phyloP scores from a whole-genome alignment of 2,888 invertebrate genomes.

The Pseudanteris insignis region DNA sequence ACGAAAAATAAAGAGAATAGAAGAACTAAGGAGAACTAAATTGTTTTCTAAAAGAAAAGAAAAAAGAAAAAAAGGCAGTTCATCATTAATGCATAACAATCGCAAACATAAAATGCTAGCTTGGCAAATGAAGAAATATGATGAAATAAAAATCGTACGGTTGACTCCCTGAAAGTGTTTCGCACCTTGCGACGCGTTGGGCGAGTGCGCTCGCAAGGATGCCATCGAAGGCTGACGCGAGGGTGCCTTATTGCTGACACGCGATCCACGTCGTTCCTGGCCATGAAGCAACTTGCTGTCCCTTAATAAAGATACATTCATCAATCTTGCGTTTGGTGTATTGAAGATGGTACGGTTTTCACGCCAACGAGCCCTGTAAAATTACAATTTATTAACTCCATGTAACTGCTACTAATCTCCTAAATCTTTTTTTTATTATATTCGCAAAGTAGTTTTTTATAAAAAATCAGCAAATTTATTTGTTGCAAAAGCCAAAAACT shows the following conservation, averaged over 20 bases:
- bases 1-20: too few species aligned
- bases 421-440: too few species aligned
- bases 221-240: conserved; percentile 88
- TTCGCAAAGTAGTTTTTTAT: too few species aligned
- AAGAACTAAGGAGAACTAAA: too few species aligned
- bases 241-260: conserved; percentile 81
- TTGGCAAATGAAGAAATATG: conserved; percentile 55
- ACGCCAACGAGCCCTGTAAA: conserved; percentile 86
- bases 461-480: too few species aligned
- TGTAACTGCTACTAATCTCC: too few species aligned
- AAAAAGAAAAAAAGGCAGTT: too few species aligned
- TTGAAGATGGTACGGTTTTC: conserved; percentile 94
- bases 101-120: conserved; percentile 58
- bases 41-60: too few species aligned
- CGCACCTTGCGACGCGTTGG: conserved; percentile 74
- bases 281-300: conserved; percentile 83
- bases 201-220: conserved; percentile 83
- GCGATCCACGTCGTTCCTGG: conserved; percentile 81
- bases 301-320: conserved; percentile 87
- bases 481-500: too few species aligned
- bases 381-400: too few species aligned
- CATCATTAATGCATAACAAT: conserved; percentile 32
- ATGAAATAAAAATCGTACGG: conserved; percentile 66
- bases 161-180: conserved; percentile 65
- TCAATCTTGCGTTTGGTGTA: conserved; percentile 91